phyloP scores from a whole-genome alignment of 2,888 invertebrate genomes.

The Melipona beecheii region DNA sequence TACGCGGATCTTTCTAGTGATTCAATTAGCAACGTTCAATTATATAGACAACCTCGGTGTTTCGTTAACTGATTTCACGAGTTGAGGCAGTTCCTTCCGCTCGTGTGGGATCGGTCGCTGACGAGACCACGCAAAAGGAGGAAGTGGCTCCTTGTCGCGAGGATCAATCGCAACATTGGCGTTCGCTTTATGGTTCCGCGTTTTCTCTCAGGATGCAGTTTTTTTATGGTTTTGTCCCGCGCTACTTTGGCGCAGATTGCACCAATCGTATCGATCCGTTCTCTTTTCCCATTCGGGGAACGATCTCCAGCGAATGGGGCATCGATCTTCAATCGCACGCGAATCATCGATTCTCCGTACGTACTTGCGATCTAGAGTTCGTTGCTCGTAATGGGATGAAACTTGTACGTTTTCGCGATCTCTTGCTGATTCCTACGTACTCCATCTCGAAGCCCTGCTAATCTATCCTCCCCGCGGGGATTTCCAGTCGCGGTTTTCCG shows the following conservation, averaged over 20 bases:
- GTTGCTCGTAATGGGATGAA: slow-evolving; percentile 46
- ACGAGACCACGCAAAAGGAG: slow-evolving; percentile 53
- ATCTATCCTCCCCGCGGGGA: slow-evolving; percentile 29
- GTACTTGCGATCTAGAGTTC: not conserved
- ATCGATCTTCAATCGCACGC: slow-evolving; percentile 6
- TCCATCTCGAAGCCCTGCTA: slow-evolving; percentile 51
- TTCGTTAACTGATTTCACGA: slow-evolving; percentile 45
- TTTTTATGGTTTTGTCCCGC: slow-evolving; percentile 52
- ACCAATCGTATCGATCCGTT: slow-evolving; percentile 19
- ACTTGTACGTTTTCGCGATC: slow-evolving; percentile 59
- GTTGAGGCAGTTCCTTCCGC: too few species aligned
- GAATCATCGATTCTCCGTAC: not conserved
- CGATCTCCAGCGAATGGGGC: not conserved
- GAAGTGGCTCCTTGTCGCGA: slow-evolving; percentile 45
- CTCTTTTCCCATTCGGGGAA: slow-evolving; percentile 1
- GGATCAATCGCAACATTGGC: slow-evolving; percentile 44
- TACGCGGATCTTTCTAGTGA: not conserved
- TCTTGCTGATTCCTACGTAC: slow-evolving; percentile 30
- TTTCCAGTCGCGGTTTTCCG: slow-evolving; percentile 22
- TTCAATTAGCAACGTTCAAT: slow-evolving; percentile 19
- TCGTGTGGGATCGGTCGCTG: slow-evolving; percentile 33
- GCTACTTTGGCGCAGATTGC: slow-evolving; percentile 3
- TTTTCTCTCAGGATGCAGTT: slow-evolving; percentile 29
- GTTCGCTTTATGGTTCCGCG: slow-evolving; percentile 47
- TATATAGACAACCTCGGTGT: slow-evolving; percentile 1